phyloP scores from a whole-genome alignment of 2,113 vertebrate genomes.

The Lepidothrix coronata region DNA sequence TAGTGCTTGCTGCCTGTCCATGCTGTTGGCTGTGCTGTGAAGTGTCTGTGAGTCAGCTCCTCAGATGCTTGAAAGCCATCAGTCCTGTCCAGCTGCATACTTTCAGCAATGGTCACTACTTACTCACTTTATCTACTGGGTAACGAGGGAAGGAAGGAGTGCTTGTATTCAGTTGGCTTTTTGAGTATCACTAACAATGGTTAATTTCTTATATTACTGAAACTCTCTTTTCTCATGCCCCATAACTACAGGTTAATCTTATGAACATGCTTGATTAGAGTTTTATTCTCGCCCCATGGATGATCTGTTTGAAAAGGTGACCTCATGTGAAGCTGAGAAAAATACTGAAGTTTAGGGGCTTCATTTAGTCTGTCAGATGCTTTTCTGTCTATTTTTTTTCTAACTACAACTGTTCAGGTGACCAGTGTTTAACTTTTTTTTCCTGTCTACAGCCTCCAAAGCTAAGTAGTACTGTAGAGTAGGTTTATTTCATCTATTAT shows the following conservation, averaged over 20 bases:
- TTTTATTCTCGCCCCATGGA: fast-evolving
- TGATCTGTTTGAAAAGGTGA: not conserved
- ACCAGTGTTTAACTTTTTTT: not conserved
- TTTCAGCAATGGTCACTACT: not conserved
- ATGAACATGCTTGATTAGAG: not conserved
- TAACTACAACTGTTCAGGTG: not conserved
- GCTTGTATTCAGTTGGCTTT: not conserved
- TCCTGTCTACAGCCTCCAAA: not conserved
- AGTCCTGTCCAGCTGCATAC: not conserved
- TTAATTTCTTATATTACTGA: fast-evolving
- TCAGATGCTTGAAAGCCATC: fast-evolving
- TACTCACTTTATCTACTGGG: not conserved
- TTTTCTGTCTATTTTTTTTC: not conserved
- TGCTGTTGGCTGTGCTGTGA: not conserved
- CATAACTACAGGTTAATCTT: fast-evolving
- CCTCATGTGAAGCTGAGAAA: fast-evolving
- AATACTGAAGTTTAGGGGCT: not conserved
- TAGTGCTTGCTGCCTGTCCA: not conserved
- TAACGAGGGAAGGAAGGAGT: not conserved
- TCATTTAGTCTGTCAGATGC: not conserved
- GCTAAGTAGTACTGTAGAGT: not conserved
- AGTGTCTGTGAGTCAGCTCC: not conserved
- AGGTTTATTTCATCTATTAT: not conserved
- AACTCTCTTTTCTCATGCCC: not conserved
- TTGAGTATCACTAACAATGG: not conserved